phyloP scores from a whole-genome alignment of 2,888 invertebrate genomes.

The Drosophila tripunctata region DNA sequence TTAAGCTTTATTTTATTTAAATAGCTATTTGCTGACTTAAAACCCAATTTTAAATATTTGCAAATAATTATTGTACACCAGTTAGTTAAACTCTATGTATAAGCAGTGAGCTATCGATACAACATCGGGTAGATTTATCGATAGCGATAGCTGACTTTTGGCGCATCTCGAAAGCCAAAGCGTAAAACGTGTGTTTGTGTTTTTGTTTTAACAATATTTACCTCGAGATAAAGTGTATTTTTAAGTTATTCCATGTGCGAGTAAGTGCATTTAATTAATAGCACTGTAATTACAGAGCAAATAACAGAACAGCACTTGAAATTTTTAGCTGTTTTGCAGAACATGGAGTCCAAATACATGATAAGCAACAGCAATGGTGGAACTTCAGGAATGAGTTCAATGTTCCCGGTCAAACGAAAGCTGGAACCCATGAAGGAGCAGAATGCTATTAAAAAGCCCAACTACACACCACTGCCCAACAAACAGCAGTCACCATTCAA shows the following conservation, averaged over 20 bases:
- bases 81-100: not conserved
- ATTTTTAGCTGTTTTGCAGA: slow-evolving; percentile 25
- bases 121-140: not conserved
- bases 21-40: not conserved
- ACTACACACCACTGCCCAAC: slow-evolving; percentile 18
- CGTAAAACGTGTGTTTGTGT: not conserved
- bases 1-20: not conserved
- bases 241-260: slow-evolving; percentile 23
- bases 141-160: not conserved
- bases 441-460: slow-evolving; percentile 38
- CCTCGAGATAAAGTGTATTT: slow-evolving; percentile 20
- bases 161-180: not conserved
- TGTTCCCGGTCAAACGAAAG: slow-evolving; percentile 45
- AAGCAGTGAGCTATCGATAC: not conserved
- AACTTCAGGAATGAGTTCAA: slow-evolving; percentile 5
- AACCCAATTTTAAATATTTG: not conserved
- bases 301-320: slow-evolving; percentile 1
- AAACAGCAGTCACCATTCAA: slow-evolving; percentile 22
- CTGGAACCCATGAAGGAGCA: slow-evolving; percentile 45
- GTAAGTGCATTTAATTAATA: slow-evolving; percentile 22
- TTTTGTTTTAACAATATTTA: slow-evolving; percentile 25
- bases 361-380: slow-evolving; percentile 38
- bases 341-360: slow-evolving; percentile 52
- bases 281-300: slow-evolving; percentile 18
- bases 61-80: not conserved